Evolutionary conservation across 2,888 invertebrate genomes (phyloP), one percentile per base, ranked within the genome.

Genomic region (Agriotes lineatus): DNA sequence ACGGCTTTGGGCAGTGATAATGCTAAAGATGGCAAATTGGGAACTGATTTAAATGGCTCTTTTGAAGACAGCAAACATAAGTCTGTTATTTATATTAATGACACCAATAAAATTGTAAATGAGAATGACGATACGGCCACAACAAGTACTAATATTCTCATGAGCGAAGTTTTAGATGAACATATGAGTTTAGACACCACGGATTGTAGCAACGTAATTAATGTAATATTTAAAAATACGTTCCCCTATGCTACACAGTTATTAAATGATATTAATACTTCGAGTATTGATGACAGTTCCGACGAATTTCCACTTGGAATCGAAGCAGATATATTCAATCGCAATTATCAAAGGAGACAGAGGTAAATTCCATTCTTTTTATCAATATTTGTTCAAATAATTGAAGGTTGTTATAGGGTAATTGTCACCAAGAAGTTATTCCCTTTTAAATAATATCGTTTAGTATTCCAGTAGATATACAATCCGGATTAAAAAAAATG

Each of bases 281-380:
- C 77, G 9, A 79, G 76, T 70, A 77, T 75, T 7, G 77, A 78
- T 50, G 76, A 75, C 57, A 70, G 65, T 25, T 76, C 72, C 19
- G 83, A 83, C 60, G 83, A 84, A 76, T 82, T 84, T 77, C 84
- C 84, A 45, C 74, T 83, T 58, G 84, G 84, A 35, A 82, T 83
- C 76, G 84, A 84, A 70, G 84, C 84, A 12, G 80, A 82, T 72
- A 77, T 81, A 57, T 78, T 83, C 64, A 79, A 78, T 65, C 72
- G 73, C 42, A 79, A 80, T 74, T 69, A 80, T 50, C 67, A 71
- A 37, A 69, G 57, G 39, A 73, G 74, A 19, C 66, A 75, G 56
- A 71, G 72, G 73, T 74, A 70, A 52, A 52, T 33, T 59, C n/a
- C n/a, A 5, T 30, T 30, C 9, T 6, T 6, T 9, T 30, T 30